Conservation (phyloP, 2,888 invertebrate genomes). For the Stenotaenia linearis region DNA sequence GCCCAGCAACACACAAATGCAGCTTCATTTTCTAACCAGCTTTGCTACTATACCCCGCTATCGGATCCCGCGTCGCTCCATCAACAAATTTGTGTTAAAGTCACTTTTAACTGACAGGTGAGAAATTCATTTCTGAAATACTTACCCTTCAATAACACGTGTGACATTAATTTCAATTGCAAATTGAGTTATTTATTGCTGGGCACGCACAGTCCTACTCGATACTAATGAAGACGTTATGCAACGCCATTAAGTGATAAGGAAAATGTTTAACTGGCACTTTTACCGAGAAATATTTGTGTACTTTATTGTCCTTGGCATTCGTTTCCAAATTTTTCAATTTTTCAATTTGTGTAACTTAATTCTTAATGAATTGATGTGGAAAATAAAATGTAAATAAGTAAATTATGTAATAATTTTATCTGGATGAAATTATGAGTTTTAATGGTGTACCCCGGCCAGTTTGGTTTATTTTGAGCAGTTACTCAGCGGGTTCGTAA, state of each 20-base stretch:
- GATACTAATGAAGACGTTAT: neutral
- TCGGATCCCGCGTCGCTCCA: neutral
- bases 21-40: conserved; percentile 1
- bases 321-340: neutral
- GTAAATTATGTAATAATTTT: too few relatives aligned
- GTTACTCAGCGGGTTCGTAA: conserved; percentile 10
- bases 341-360: neutral
- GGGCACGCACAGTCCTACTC: neutral
- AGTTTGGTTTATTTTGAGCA: conserved; percentile 1
- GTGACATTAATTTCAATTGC: too few relatives aligned
- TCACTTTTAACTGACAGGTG: too few relatives aligned
- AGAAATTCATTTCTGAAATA: too few relatives aligned
- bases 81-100: too few relatives aligned
- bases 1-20: neutral
- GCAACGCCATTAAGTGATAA: neutral
- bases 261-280: neutral
- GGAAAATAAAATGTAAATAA: too few relatives aligned
- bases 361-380: too few relatives aligned
- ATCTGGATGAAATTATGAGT: neutral
- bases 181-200: too few relatives aligned
- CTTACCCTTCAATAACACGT: too few relatives aligned
- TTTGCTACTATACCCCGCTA: neutral
- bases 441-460: neutral
- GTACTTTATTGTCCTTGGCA: neutral
- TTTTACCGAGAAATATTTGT: neutral